phyloP scores from a whole-genome alignment of 1,140 invertebrate species.

The Bombus terrestris region DNA sequence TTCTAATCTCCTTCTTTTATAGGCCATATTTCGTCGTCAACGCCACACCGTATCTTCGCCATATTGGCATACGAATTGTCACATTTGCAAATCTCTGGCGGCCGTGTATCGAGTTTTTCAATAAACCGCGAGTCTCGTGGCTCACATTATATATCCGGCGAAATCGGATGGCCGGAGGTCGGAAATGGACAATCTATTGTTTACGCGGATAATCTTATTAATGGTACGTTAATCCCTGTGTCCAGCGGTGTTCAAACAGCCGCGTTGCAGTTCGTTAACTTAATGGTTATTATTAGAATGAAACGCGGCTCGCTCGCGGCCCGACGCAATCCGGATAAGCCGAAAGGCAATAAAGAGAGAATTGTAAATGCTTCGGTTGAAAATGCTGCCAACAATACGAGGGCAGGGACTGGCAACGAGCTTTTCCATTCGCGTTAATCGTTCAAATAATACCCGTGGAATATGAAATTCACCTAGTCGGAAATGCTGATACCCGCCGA shows the following conservation, averaged over 20 bases:
- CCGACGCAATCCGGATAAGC: constrained; percentile 69
- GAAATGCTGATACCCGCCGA: constrained; percentile 53
- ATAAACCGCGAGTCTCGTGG: constrained; percentile 55
- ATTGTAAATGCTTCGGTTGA: constrained; percentile 68
- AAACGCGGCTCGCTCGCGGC: constrained; percentile 65
- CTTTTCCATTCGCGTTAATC: constrained; percentile 65
- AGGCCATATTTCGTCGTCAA: neutral
- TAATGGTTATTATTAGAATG: constrained; percentile 71
- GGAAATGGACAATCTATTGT: constrained; percentile 67
- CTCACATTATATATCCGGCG: constrained; percentile 44
- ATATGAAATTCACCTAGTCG: constrained; percentile 65
- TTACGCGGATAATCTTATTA: constrained; percentile 70
- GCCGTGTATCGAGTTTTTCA: constrained; percentile 42
- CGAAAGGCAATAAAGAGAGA: constrained; percentile 71
- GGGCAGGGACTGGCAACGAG: constrained; percentile 17
- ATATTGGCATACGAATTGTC: neutral
- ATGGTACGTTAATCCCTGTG: constrained; percentile 67
- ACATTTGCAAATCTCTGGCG: neutral
- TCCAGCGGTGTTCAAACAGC: constrained; percentile 63
- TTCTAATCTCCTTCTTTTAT: too few relatives aligned
- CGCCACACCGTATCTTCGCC: neutral
- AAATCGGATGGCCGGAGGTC: constrained; percentile 58
- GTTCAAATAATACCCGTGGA: constrained; percentile 66
- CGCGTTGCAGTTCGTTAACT: constrained; percentile 70
- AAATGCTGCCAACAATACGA: constrained; percentile 68